phyloP scores from a whole-genome alignment of 1,140 invertebrate species.

The Gryon sp. region DNA sequence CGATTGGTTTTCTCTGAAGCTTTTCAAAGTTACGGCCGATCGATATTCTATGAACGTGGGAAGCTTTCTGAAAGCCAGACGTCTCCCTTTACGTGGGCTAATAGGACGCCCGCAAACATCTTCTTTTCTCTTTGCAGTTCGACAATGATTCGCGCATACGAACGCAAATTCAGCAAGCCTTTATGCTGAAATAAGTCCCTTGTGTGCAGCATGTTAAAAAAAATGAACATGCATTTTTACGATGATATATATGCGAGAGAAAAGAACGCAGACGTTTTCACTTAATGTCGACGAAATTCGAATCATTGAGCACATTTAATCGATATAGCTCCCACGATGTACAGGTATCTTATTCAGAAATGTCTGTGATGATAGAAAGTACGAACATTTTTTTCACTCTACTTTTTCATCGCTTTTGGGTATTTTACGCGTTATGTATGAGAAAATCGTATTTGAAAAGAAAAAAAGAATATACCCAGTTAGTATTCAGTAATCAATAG shows the following conservation, averaged over 20 bases:
- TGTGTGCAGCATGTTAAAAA: constrained; percentile 8
- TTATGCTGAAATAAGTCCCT: constrained; percentile 44
- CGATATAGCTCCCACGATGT: background rate
- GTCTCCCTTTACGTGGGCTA: constrained; percentile 52
- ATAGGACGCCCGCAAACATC: constrained; percentile 48
- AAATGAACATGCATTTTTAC: constrained; percentile 22
- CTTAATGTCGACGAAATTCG: constrained; percentile 31
- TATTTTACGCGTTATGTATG: too few relatives aligned
- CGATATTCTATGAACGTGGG: constrained; percentile 52
- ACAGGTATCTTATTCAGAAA: background rate
- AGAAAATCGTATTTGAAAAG: too few relatives aligned
- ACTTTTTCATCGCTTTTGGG: too few relatives aligned
- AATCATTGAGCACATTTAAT: constrained; percentile 30
- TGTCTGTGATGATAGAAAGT: too few relatives aligned
- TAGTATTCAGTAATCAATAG: too few relatives aligned
- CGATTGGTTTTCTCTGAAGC: constrained; percentile 46
- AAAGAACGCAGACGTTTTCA: constrained; percentile 26
- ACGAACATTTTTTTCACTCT: too few relatives aligned
- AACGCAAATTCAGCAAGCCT: constrained; percentile 36
- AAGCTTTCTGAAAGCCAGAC: constrained; percentile 56
- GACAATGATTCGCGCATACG: constrained; percentile 50
- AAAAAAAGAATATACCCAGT: too few relatives aligned
- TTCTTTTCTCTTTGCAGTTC: constrained; percentile 57
- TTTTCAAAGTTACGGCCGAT: constrained; percentile 42
- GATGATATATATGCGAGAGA: constrained; percentile 6